Evolutionary conservation across 2,797 vertebrate species (phyloP).

Genomic region (Garrulus glandarius): DNA sequence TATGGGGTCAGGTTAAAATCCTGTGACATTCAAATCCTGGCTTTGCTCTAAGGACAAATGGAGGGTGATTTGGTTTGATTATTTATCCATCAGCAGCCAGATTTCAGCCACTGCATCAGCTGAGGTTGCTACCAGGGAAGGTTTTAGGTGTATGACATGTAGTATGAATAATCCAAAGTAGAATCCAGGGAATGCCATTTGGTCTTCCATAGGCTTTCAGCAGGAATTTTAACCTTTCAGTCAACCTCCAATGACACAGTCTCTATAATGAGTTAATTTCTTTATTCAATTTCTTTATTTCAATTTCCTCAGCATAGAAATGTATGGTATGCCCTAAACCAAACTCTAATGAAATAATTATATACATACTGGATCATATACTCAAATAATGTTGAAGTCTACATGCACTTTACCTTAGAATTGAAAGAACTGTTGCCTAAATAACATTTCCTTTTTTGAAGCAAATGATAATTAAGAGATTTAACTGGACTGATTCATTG

Average conservation of each 20-base stretch:
- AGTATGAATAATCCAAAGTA: background rate
- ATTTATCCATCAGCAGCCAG: background rate
- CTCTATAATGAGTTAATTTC: conserved; percentile 31
- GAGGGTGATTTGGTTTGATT: background rate
- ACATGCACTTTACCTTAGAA: background rate
- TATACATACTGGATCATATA: background rate
- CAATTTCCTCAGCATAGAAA: conserved; percentile 25
- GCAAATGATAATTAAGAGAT: background rate
- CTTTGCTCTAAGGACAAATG: background rate
- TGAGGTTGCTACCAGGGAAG: background rate
- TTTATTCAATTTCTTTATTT: conserved; percentile 64
- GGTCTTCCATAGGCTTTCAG: background rate
- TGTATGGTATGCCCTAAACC: background rate
- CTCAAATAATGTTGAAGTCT: background rate
- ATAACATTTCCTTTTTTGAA: background rate
- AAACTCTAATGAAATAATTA: conserved; percentile 9
- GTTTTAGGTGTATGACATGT: background rate
- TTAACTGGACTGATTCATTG: background rate
- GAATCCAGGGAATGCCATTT: background rate
- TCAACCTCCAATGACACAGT: conserved; percentile 11
- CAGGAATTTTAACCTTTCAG: conserved; percentile 18
- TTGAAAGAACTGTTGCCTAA: background rate
- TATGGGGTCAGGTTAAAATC: background rate
- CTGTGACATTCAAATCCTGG: background rate
- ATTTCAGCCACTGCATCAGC: background rate